Evolutionary conservation across 53 echinoderm and acorn worm genomes (phyloP).

Genomic region (Pentamera pediparva): DNA sequence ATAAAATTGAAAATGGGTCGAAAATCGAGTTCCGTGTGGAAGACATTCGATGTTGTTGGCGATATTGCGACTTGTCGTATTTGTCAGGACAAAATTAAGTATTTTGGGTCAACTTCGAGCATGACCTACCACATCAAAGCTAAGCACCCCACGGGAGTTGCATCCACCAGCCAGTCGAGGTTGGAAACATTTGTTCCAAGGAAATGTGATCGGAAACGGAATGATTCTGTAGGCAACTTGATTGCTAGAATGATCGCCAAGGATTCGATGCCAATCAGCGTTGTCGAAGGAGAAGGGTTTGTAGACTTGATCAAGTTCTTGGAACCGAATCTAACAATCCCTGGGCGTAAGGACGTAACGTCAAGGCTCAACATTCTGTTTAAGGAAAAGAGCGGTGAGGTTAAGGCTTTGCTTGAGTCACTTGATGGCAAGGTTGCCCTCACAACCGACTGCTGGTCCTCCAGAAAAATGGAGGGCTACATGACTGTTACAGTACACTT

Average conservation of each 20-base stretch:
- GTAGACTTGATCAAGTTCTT: not conserved
- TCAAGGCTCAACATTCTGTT: conserved; percentile 8
- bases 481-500: not conserved
- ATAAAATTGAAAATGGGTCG: too few relatives aligned
- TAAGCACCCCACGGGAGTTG: conserved; percentile 15
- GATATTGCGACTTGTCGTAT: not conserved
- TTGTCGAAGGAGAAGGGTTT: conserved; percentile 24
- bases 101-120: conserved; percentile 1
- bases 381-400: conserved; percentile 6
- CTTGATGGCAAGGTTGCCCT: not conserved
- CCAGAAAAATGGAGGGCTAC: not conserved
- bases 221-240: conserved; percentile 14
- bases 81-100: not conserved
- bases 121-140: conserved; percentile 22
- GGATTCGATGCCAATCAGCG: conserved; percentile 29
- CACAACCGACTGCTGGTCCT: not conserved
- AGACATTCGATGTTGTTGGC: not conserved
- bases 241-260: conserved; percentile 27
- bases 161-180: not conserved
- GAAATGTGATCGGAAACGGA: not conserved
- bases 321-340: conserved; percentile 36
- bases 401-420: too few relatives aligned
- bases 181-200: not conserved
- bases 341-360: conserved; percentile 17
- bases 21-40: conserved; percentile 1